Conservation (phyloP, 2,797 vertebrate species). For the Alcedo quadribrachys region DNA sequence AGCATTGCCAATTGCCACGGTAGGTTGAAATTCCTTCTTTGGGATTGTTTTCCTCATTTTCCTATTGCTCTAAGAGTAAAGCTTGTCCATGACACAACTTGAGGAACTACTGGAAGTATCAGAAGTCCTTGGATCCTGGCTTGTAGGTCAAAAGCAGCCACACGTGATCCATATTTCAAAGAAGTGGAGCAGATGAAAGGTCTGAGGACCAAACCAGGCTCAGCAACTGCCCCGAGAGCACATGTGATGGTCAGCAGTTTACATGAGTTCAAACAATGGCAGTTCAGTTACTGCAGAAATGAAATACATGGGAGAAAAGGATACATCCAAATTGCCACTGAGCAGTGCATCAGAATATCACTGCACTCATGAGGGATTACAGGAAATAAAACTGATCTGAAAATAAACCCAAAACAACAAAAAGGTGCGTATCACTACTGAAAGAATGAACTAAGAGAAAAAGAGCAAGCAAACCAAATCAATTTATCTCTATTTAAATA, state of each 20-base stretch:
- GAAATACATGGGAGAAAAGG: background rate
- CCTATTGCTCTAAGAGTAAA: background rate
- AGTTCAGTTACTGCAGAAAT: background rate
- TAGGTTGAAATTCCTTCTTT: background rate
- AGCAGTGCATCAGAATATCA: background rate
- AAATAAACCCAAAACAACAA: background rate
- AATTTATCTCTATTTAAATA: background rate
- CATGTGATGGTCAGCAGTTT: rapidly evolving
- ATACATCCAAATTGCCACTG: background rate
- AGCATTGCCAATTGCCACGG: background rate
- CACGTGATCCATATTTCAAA: background rate
- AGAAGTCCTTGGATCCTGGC: background rate
- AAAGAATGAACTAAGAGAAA: background rate
- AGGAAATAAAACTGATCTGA: background rate
- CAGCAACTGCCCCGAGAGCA: background rate
- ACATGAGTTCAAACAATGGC: background rate
- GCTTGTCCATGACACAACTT: background rate
- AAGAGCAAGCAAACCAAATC: background rate
- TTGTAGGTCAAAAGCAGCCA: rapidly evolving
- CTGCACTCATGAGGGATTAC: background rate
- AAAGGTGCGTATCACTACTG: background rate
- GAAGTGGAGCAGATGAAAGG: background rate
- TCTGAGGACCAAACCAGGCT: background rate
- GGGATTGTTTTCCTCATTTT: background rate
- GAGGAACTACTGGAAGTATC: background rate